Conservation (phyloP, 53 echinoderm and acorn worm species). For the Hippasteria phrygiana region DNA sequence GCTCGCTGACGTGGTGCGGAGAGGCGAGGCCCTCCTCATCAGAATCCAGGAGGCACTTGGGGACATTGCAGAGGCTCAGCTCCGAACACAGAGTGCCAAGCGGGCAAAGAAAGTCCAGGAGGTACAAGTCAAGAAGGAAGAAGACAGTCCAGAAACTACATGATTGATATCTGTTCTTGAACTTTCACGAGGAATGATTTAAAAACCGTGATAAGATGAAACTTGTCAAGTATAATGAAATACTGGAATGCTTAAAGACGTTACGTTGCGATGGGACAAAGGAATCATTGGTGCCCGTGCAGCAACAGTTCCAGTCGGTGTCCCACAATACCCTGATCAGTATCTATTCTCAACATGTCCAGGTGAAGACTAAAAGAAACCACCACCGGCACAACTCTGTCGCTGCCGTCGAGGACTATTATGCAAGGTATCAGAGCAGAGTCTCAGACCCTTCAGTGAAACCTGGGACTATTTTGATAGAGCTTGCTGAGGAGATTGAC, state of each 20-base stretch:
- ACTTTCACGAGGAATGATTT: not conserved
- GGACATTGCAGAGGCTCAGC: slow-evolving; percentile 97
- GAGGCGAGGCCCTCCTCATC: slow-evolving; percentile 84
- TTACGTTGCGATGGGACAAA: slow-evolving; percentile 77
- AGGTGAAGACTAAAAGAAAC: slow-evolving; percentile 56
- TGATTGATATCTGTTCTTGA: not conserved
- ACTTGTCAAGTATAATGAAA: slow-evolving; percentile 72
- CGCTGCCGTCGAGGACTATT: slow-evolving; percentile 9
- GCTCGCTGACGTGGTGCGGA: slow-evolving; percentile 82
- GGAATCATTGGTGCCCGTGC: slow-evolving; percentile 67
- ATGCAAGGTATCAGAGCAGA: slow-evolving; percentile 56
- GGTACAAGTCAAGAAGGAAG: slow-evolving; percentile 4
- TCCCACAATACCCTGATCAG: slow-evolving; percentile 79
- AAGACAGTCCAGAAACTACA: slow-evolving; percentile 4
- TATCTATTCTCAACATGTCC: slow-evolving; percentile 83
- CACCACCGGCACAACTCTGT: slow-evolving; percentile 8
- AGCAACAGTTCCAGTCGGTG: slow-evolving; percentile 68
- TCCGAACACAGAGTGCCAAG: slow-evolving; percentile 86
- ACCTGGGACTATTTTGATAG: slow-evolving; percentile 60
- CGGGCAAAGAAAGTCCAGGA: slow-evolving; percentile 25
- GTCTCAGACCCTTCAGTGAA: slow-evolving; percentile 24
- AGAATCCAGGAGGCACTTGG: slow-evolving; percentile 93
- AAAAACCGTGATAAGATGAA: slow-evolving; percentile 66
- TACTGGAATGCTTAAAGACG: slow-evolving; percentile 69
- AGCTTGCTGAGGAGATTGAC: slow-evolving; percentile 73